Percentiles rank a stretch among this genome's conserved stretches.
Evolutionary conservation across 2,113 vertebrate species (phyloP).

Genomic region (Deroptyus accipitrinus): DNA sequence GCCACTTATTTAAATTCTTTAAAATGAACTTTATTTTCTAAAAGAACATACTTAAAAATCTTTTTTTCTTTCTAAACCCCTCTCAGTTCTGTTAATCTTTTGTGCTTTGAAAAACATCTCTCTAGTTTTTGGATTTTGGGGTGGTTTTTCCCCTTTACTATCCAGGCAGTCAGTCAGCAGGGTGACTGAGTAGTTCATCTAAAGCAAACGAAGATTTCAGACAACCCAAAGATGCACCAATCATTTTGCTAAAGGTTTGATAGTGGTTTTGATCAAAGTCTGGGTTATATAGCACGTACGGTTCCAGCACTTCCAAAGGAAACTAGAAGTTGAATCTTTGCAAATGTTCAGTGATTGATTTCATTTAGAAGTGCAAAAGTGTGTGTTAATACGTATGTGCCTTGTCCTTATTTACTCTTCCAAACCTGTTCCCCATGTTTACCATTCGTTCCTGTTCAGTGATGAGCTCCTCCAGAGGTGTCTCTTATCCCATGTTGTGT

Average conservation of each 20-base stretch:
- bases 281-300: fast-evolving
- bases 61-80: neutral
- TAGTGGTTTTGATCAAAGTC: neutral
- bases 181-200: neutral
- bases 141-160: neutral
- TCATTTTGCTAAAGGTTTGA: neutral
- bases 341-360: neutral
- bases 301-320: neutral
- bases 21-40: neutral
- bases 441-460: fast-evolving
- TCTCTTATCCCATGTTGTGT: neutral
- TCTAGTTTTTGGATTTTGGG: neutral
- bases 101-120: neutral
- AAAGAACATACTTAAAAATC: neutral
- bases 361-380: neutral
- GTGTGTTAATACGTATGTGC: neutral
- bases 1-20: neutral
- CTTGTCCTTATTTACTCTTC: neutral
- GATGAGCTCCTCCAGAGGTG: neutral
- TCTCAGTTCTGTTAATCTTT: neutral
- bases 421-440: fast-evolving
- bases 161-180: neutral
- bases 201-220: neutral
- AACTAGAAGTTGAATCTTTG: neutral
- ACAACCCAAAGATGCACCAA: neutral